Conservation (phyloP, 37 sponge, comb jelly and placozoan species). For the Halisarca cf. caerulea region DNA sequence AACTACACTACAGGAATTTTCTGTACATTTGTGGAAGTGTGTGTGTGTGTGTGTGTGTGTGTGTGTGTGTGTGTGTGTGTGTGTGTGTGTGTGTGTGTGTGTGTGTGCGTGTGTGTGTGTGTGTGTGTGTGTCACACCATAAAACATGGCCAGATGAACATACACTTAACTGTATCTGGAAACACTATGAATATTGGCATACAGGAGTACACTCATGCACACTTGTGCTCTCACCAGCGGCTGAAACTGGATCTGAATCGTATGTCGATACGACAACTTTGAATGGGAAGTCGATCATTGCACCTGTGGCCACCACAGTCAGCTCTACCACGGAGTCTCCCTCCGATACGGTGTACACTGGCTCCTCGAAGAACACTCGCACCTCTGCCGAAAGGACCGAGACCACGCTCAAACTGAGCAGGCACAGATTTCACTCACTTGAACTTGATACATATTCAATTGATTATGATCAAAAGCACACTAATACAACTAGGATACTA, state of each 20-base stretch:
- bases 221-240: background rate
- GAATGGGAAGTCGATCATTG: background rate
- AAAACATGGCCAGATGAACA: no score
- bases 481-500: no score
- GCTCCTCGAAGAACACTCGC: constrained; percentile 1
- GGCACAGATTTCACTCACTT: no score
- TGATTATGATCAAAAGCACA: no score
- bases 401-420: no score
- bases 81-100: constrained; percentile 10
- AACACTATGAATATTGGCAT: no score
- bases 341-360: background rate
- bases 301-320: background rate
- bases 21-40: background rate
- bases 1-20: background rate
- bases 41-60: no score
- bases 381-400: background rate
- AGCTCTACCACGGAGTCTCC: background rate
- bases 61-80: no score
- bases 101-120: constrained; percentile 10
- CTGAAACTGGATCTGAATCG: background rate
- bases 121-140: constrained; percentile 16
- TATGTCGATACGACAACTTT: background rate
- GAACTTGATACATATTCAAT: no score
- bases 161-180: no score
- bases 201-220: no score